Evolutionary conservation across 2,888 invertebrate species (phyloP), one percentile per base, ranked within the genome.

Genomic region (Polydrusus pterygomalis): DNA sequence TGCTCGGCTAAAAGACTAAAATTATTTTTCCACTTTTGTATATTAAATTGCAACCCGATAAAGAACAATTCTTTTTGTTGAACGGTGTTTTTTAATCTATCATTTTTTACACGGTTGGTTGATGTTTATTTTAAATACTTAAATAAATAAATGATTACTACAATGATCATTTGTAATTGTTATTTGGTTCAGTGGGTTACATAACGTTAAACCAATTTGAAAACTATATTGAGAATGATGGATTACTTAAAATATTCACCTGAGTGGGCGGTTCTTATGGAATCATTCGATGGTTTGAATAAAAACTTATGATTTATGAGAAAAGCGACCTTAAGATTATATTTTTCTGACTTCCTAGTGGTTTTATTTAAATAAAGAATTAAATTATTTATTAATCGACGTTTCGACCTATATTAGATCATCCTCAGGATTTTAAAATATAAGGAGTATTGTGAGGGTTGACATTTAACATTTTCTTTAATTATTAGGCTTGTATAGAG

Each of bases 161-260:
- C 58, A 60, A 70, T 60, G 30, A 47, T 43, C 40, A 17, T 60
- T 58, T 69, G 45, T 54, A 40, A 58, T 43, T 45, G 60, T 70
- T 70, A 70, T 70, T 70, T 60, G 47, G 70, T 45, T 70, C 70
- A 70, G 25, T 70, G 70, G 60, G 70, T 70, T 70, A 70, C 47
- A 45, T 40, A 69, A 69, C 38, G 15, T 64, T 15, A 20, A 13
- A 20, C 13, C 11, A 11, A 11, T 20, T 20, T 51, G 2, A 11
- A 11, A 20, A 9, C n/a, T 43, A 43, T 43, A 43, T 51, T 54
- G 1, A 18, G 17, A 17, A 25, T 54, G 54, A 54, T 56, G 30
- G 56, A 34, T 34, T 56, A 38, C 58, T 38, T 38, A 18, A 38
- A 18, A 18, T 60, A 38, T 38, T 17, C n/a, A 38, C n/a, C 34